Evolutionary conservation across 2,888 invertebrate species (phyloP).

Genomic region (Xanthia icteritia): DNA sequence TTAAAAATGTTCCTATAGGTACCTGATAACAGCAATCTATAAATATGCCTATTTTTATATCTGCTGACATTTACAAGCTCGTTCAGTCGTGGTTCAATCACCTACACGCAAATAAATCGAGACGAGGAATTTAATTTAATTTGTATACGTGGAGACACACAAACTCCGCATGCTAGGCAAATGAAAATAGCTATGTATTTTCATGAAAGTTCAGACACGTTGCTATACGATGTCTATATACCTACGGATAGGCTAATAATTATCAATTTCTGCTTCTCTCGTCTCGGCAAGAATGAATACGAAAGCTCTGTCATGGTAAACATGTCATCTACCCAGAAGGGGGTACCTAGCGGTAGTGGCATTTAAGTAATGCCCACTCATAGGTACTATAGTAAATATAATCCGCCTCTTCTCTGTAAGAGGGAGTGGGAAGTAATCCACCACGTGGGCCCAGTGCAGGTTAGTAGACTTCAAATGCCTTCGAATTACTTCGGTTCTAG

Average conservation of each 20-base stretch:
- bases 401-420: no score
- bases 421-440: no score
- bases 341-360: no score
- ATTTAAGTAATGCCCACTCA: no score
- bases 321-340: neutral
- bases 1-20: neutral
- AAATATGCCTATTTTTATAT: constrained; percentile 6
- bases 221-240: neutral
- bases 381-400: no score
- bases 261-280: neutral
- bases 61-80: constrained; percentile 11
- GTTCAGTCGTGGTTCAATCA: constrained; percentile 29
- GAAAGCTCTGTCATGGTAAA: neutral
- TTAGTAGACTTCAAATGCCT: no score
- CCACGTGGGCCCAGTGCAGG: no score
- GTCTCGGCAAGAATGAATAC: neutral
- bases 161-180: neutral
- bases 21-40: neutral
- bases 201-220: neutral
- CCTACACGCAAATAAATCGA: constrained; percentile 31
- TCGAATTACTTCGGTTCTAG: no score
- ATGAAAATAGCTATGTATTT: constrained; percentile 9
- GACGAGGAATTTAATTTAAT: constrained; percentile 21
- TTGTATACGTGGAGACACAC: constrained; percentile 18
- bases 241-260: neutral